Percentiles rank a stretch among this genome's conserved stretches.
These are phyloP conservation scores for Poeciliopsis gracilis DNA, from an alignment of 2,797 vertebrate species.

Conservation along the genomic window DNA sequence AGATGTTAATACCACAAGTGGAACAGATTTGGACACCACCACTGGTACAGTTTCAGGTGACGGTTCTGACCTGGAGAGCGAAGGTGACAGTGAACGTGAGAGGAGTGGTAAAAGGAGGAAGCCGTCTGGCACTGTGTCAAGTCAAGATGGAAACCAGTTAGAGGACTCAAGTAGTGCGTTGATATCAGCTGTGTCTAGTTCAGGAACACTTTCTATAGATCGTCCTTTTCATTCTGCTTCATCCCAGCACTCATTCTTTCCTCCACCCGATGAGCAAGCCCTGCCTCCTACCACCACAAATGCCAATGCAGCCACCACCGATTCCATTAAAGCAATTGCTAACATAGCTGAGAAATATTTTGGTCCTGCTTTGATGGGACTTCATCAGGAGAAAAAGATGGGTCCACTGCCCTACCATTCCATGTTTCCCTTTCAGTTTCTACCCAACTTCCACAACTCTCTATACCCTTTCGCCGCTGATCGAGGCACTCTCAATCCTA, in stretches of 20 bases:
- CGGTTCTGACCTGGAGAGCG: conserved; percentile 90
- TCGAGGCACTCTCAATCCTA: conserved; percentile 87
- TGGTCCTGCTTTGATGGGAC: conserved; percentile 94
- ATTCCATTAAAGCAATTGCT: conserved; percentile 99
- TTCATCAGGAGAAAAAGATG: conserved; percentile 98
- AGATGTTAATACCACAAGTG: conserved; percentile 95
- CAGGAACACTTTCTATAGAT: conserved; percentile 80
- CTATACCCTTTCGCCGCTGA: conserved; percentile 89
- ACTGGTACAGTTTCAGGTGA: conserved; percentile 93
- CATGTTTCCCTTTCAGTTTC: conserved; percentile 96
- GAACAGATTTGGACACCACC: conserved; percentile 96
- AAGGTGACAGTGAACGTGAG: conserved; percentile 90
- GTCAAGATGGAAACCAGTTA: conserved; percentile 79
- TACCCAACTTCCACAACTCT: conserved; percentile 95
- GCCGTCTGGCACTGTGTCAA: conserved; percentile 69
- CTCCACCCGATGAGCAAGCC: conserved; percentile 93
- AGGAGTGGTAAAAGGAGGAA: conserved; percentile 81
- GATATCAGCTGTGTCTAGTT: conserved; percentile 79
- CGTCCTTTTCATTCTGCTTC: conserved; percentile 85
- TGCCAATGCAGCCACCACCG: conserved; percentile 85
- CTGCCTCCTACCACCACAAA: conserved; percentile 80
- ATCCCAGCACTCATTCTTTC: conserved; percentile 93
- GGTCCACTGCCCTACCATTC: conserved; percentile 94
- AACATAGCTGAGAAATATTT: conserved; percentile 99
- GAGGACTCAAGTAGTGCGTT: conserved; percentile 82